Base-by-base conservation (phyloP, 2,113 vertebrate species). In the Lophura nycthemera region DNA sequence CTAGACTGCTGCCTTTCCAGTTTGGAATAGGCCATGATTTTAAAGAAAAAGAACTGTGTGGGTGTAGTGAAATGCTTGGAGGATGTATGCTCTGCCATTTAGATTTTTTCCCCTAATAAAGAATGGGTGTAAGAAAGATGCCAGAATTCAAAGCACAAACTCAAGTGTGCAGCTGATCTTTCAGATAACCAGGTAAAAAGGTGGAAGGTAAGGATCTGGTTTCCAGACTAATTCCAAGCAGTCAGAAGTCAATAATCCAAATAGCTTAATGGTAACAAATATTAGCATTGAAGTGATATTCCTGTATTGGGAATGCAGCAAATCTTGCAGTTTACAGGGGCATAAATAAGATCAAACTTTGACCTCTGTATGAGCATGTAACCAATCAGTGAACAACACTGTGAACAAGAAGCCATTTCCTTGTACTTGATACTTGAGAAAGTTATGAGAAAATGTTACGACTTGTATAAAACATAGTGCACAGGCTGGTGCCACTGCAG, bases 1-100 rank as follows among this genome's bases (percentile, higher is more conserved):
- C 92, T 95, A 95, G 93, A 94, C 94, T 95, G 91, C 92, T 96
- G 95, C 93, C 91, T 96, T 95, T 96, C 96, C 95, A 94, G 90
- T 96, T 96, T 86, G 89, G 94, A 96, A 96, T 95, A 95, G 95
- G 95, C 94, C 92, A 94, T 89, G 48, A 48, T 87, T 96, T 96
- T 89, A 94, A 94, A 92, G 94, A 92, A 96, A 96, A 93, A 93
- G 94, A 92, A 73, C 86, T 83, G 74, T 72, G 93, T 96, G 83
- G 92, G 96, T 83, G 89, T 94, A 96, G 93, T 73, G 91, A 94
- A 95, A 93, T 76, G 81, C 91, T 95, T 93, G 76, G 90, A 93
- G 90, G 86, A 94, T 96, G 63, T 85, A 86, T 79, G 74, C 92
- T 93, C 70, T 95, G 81, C 92, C 92, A 92, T 94, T 96, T 92